A percentile compares a stretch with the other conserved stretches of the same genome.
Conservation (phyloP, 1,140 invertebrate species). For the Drosophila ambigua region DNA sequence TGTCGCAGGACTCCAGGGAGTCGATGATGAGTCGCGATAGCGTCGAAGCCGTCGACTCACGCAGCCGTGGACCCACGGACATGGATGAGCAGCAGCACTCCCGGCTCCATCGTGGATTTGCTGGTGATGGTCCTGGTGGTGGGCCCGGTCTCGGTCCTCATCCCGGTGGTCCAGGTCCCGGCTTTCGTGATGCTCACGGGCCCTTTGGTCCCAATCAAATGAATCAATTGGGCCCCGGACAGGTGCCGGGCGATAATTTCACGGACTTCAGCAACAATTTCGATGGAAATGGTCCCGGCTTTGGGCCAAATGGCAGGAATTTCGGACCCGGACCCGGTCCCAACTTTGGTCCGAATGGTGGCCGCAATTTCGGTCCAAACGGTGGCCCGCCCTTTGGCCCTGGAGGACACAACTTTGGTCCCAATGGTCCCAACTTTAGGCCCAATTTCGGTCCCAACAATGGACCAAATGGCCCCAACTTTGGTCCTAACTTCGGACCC, state of each 20-base stretch:
- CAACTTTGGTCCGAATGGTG: constrained; percentile 24
- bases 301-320: constrained; percentile 15
- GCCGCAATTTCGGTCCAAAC: constrained; percentile 48
- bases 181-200: too few relatives aligned
- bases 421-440: constrained; percentile 36
- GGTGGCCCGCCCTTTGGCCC: constrained; percentile 13
- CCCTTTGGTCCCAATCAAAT: constrained; percentile 22
- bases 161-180: too few relatives aligned
- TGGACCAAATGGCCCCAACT: constrained; percentile 38
- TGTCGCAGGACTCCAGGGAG: constrained; percentile 5
- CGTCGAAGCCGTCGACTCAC: too few relatives aligned
- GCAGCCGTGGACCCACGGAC: neutral
- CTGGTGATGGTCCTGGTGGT: constrained; percentile 23
- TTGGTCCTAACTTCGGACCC: constrained; percentile 45
- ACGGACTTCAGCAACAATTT: constrained; percentile 15
- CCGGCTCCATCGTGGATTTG: neutral
- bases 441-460: constrained; percentile 51
- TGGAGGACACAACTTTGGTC: constrained; percentile 37
- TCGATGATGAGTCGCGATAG: neutral
- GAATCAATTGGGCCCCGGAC: too few relatives aligned
- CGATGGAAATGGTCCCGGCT: constrained; percentile 28
- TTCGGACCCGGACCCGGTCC: constrained; percentile 35
- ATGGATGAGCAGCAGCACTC: neutral
- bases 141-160: constrained; percentile 9
- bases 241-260: constrained; percentile 20